phyloP scores from a whole-genome alignment of 2,888 invertebrate species.

The Drosophila antonietae region DNA sequence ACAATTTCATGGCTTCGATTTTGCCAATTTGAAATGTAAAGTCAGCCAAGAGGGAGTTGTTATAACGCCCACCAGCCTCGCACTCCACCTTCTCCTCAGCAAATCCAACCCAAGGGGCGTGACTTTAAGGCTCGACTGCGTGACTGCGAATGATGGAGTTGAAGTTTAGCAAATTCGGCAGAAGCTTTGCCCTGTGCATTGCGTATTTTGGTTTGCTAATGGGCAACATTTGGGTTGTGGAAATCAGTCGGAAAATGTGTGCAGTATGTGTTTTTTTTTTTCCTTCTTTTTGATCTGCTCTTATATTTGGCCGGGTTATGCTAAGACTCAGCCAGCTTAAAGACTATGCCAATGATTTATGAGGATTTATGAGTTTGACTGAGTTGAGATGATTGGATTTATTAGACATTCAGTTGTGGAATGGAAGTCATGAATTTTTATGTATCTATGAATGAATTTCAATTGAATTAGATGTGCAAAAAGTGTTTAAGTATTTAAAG shows the following conservation, averaged over 20 bases:
- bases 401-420: constrained; percentile 10
- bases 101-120: background rate
- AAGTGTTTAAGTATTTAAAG: background rate
- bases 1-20: constrained; percentile 80
- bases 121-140: constrained; percentile 20
- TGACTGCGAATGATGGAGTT: constrained; percentile 39
- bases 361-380: constrained; percentile 24
- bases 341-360: constrained; percentile 51
- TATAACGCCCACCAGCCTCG: background rate
- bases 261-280: constrained; percentile 52
- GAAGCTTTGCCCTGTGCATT: constrained; percentile 19
- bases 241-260: constrained; percentile 75
- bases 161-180: constrained; percentile 14
- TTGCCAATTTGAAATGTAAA: constrained; percentile 70
- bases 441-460: background rate
- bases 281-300: constrained; percentile 8
- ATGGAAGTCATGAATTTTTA: background rate
- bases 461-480: background rate
- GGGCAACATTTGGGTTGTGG: constrained; percentile 72
- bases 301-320: constrained; percentile 2
- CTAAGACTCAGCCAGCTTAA: constrained; percentile 49
- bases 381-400: constrained; percentile 36
- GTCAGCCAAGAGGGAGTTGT: constrained; percentile 30
- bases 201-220: constrained; percentile 79
- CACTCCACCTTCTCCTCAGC: background rate